Evolutionary conservation across 1,140 invertebrate genomes (phyloP), one percentile per base, ranked within the genome.

Genomic region (Teleogryllus occipitalis): DNA sequence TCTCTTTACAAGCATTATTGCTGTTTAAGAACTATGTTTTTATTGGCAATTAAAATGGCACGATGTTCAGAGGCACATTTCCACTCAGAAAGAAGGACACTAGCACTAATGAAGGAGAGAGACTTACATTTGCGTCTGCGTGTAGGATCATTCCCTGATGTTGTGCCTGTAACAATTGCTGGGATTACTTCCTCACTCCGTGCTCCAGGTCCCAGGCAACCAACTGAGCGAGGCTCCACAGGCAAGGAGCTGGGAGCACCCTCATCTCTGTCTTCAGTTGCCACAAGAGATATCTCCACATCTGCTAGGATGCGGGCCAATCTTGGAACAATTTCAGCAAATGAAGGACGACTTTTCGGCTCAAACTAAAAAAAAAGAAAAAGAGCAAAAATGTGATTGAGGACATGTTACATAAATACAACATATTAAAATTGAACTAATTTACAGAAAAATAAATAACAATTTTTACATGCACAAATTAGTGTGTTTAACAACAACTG

Each of bases 341-440:
- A 97, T 81, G 92, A 91, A 74, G 95, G 96, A 73, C 95, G 90
- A 83, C 92, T 95, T 81, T 92, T 94, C 10, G 95, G 91, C 85
- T 96, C 94, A 86, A 96, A 94, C 94, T 96, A 86, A 0, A 77
- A 49, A 39, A 77, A n/a, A 5, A n/a, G 8, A 74, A 74, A 54
- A 14, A 65, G 10, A 65, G 5, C 27, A 39, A 39, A 39, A 39
- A 39, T 1, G 5, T 39, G 27, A 39, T 39, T 39, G 27, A 39
- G 27, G 27, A 5, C 27, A 39, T 5, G 1, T 39, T 39, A 5
- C 27, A 39, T 39, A 39, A 2, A 5, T 39, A 39, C 27, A 39
- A 39, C 1, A 39, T 2, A 39, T 39, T 1, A 39, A 39, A 39
- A 39, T 39, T 39, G 27, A 39, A 39, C 27, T 2, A 39, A 39